A percentile compares a stretch with the other conserved stretches of the same genome.
phyloP scores from a whole-genome alignment of 2,888 invertebrate species.

The Athrips mouffetella region DNA sequence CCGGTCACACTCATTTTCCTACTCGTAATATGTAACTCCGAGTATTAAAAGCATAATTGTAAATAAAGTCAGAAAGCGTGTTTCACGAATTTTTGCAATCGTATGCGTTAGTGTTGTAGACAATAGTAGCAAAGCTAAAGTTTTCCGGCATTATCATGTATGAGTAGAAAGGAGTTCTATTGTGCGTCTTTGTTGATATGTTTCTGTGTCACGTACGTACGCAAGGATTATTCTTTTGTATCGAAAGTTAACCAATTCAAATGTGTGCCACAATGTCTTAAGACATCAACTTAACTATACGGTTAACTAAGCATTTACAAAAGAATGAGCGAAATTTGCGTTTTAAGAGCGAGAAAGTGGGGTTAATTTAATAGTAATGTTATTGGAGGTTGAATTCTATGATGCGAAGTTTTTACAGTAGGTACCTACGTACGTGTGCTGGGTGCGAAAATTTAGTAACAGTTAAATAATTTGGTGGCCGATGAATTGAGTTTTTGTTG shows the following conservation, averaged over 20 bases:
- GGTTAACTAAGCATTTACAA: slow-evolving; percentile 15
- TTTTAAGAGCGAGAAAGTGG: slow-evolving; percentile 15
- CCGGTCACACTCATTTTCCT: background rate
- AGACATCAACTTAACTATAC: background rate
- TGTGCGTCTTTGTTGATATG: slow-evolving; percentile 4
- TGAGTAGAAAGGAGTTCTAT: slow-evolving; percentile 11
- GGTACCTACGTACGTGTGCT: slow-evolving; percentile 43
- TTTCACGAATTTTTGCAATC: slow-evolving; percentile 13
- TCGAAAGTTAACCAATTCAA: slow-evolving; percentile 44
- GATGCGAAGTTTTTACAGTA: slow-evolving; percentile 34
- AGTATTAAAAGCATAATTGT: background rate
- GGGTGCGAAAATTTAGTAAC: slow-evolving; percentile 48
- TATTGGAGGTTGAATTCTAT: background rate
- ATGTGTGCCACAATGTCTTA: slow-evolving; percentile 24
- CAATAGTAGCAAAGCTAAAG: slow-evolving; percentile 3
- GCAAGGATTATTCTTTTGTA: slow-evolving; percentile 51
- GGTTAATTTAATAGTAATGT: slow-evolving; percentile 16
- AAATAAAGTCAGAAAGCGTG: slow-evolving; percentile 15
- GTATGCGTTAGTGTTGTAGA: background rate
- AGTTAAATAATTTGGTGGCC: slow-evolving; percentile 60
- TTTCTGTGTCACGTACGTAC: slow-evolving; percentile 1
- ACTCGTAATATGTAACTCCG: background rate
- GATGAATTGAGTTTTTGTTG: slow-evolving; percentile 53
- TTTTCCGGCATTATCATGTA: slow-evolving; percentile 13
- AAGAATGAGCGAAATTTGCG: slow-evolving; percentile 12